A percentile compares a stretch with the other conserved stretches of the same genome.
phyloP scores from a whole-genome alignment of 1,140 invertebrate genomes.

The Hermetia illucens region DNA sequence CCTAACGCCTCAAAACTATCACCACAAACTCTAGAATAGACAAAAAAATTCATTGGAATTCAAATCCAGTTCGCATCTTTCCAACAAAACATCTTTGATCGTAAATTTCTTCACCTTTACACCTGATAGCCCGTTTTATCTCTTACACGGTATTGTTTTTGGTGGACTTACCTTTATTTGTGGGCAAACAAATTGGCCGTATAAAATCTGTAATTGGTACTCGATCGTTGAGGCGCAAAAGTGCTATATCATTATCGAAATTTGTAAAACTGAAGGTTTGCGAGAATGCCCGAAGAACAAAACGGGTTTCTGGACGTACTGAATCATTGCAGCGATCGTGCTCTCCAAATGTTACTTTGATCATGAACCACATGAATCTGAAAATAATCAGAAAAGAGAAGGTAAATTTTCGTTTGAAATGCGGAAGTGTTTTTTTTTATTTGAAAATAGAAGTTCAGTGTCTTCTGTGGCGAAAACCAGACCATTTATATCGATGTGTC shows the following conservation, averaged over 20 bases:
- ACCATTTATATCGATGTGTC: too few species aligned
- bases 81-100: too few species aligned
- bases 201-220: slow-evolving; percentile 60
- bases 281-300: slow-evolving; percentile 52
- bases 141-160: too few species aligned
- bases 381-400: slow-evolving; percentile 32
- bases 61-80: too few species aligned
- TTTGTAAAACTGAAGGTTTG: slow-evolving; percentile 68
- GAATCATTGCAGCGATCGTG: slow-evolving; percentile 67
- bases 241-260: slow-evolving; percentile 74
- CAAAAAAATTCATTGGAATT: too few species aligned
- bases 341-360: slow-evolving; percentile 71
- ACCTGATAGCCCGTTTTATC: too few species aligned
- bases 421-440: slow-evolving; percentile 5
- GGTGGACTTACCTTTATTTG: slow-evolving; percentile 41
- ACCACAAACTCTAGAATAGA: too few species aligned
- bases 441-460: slow-evolving; percentile 2
- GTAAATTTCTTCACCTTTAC: too few species aligned
- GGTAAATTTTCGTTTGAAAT: slow-evolving; percentile 1
- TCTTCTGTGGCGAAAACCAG: too few species aligned
- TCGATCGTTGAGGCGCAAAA: slow-evolving; percentile 59
- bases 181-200: slow-evolving; percentile 63
- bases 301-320: slow-evolving; percentile 52
- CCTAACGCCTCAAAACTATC: too few species aligned
- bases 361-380: slow-evolving; percentile 83